Percentiles rank a stretch among this genome's conserved stretches.
phyloP scores from a whole-genome alignment of 2,797 vertebrate genomes.

The Esox lucius region DNA sequence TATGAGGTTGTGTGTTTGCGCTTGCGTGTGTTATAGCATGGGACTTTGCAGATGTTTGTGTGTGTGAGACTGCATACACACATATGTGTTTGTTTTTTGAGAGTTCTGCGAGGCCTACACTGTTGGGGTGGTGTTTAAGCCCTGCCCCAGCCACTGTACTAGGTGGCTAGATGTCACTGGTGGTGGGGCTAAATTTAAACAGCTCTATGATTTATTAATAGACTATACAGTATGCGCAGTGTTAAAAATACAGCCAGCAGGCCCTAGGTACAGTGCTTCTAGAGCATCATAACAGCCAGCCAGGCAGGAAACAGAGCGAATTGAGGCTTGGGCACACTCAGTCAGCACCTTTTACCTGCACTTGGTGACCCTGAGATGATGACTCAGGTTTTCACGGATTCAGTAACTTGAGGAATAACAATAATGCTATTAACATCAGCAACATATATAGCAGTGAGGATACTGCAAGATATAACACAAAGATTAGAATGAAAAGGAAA shows the following conservation, averaged over 20 bases:
- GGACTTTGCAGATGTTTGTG: neutral
- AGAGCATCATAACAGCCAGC: conserved; percentile 40
- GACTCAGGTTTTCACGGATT: conserved; percentile 28
- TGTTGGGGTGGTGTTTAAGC: conserved; percentile 23
- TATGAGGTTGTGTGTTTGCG: neutral
- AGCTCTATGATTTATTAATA: conserved; percentile 77
- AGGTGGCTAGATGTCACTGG: conserved; percentile 40
- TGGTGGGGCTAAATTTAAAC: conserved; percentile 68
- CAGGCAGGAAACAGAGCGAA: conserved; percentile 4
- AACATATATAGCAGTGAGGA: neutral
- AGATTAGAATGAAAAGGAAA: neutral
- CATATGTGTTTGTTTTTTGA: neutral
- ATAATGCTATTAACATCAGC: neutral
- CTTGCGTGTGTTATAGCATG: conserved; percentile 1
- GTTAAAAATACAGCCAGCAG: conserved; percentile 70
- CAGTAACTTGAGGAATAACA: conserved; percentile 7
- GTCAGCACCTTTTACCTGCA: conserved; percentile 9
- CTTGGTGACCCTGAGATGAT: conserved; percentile 19
- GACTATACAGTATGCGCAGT: conserved; percentile 63
- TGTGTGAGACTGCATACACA: neutral
- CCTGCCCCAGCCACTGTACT: conserved; percentile 42
- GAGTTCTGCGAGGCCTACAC: neutral
- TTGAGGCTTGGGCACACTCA: neutral
- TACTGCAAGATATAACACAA: neutral
- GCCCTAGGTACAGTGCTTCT: conserved; percentile 34